Conservation (phyloP, 37 sponge, comb jelly and placozoan genomes). For the Petrosia ficiformis region DNA sequence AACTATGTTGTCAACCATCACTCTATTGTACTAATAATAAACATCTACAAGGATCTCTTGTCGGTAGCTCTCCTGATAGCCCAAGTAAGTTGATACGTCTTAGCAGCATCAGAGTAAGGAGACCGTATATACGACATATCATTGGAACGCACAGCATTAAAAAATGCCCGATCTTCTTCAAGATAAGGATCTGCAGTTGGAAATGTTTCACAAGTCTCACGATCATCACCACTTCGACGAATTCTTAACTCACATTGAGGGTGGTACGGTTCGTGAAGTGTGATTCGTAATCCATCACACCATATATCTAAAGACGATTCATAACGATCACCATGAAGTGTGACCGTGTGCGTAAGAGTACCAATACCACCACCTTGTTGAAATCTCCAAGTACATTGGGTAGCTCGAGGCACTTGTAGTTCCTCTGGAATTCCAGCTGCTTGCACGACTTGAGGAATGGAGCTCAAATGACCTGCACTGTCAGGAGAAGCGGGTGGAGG, state of each 20-base stretch:
- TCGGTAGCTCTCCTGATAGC: conserved; percentile 37
- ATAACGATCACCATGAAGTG: conserved; percentile 60
- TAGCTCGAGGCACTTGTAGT: background rate
- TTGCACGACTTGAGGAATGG: conserved; percentile 34
- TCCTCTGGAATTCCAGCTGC: conserved; percentile 33
- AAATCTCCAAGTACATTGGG: conserved; percentile 54
- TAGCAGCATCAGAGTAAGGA: conserved; percentile 63
- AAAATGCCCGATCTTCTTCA: conserved; percentile 63
- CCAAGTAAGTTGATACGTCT: conserved; percentile 82
- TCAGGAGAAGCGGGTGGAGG: conserved; percentile 22
- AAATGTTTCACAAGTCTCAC: conserved; percentile 41
- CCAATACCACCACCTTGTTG: conserved; percentile 63
- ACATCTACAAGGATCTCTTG: too few relatives aligned
- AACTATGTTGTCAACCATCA: too few relatives aligned
- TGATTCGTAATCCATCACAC: conserved; percentile 78
- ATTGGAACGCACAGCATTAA: conserved; percentile 42
- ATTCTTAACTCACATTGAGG: conserved; percentile 61
- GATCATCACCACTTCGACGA: conserved; percentile 30
- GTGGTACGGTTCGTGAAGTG: conserved; percentile 66
- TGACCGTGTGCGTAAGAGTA: conserved; percentile 53
- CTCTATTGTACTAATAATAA: too few relatives aligned
- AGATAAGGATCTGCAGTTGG: conserved; percentile 79
- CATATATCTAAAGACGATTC: conserved; percentile 72
- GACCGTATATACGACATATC: conserved; percentile 34
- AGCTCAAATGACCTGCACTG: conserved; percentile 45